A percentile compares a stretch with the other conserved stretches of the same genome.
Conservation (phyloP, 2,888 invertebrate genomes). For the Idaea biselata region DNA sequence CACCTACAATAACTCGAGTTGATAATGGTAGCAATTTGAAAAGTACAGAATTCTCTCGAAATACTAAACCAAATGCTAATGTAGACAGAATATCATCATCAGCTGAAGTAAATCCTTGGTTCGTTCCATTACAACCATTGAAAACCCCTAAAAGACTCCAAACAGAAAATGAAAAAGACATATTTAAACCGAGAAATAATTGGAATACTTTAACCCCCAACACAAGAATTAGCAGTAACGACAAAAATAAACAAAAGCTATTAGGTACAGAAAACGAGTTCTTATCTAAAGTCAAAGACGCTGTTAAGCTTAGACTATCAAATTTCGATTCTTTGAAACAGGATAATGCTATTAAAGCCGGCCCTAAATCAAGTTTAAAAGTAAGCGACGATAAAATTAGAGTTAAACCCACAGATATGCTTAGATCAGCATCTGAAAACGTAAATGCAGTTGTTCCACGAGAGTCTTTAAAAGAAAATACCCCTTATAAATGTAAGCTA, state of each 20-base stretch:
- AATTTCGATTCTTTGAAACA: slow-evolving; percentile 17
- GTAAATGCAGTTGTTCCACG: slow-evolving; percentile 22
- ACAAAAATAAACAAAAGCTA: slow-evolving; percentile 23
- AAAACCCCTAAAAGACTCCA: slow-evolving; percentile 10
- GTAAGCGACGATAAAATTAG: slow-evolving; percentile 15
- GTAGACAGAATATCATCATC: slow-evolving; percentile 16
- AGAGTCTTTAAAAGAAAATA: slow-evolving; percentile 53
- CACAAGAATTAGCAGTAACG: slow-evolving; percentile 4
- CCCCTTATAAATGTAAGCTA: slow-evolving; percentile 63
- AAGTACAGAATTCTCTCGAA: slow-evolving; percentile 4
- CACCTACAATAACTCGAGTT: not conserved
- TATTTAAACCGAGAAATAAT: slow-evolving; percentile 7
- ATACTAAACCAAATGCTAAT: slow-evolving; percentile 6
- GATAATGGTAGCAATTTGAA: slow-evolving; percentile 1
- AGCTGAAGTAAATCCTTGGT: slow-evolving; percentile 21
- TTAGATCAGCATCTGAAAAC: slow-evolving; percentile 44
- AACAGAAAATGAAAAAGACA: not conserved
- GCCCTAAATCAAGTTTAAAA: slow-evolving; percentile 4
- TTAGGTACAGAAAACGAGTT: slow-evolving; percentile 38
- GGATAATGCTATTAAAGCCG: not conserved
- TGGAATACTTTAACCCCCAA: not conserved
- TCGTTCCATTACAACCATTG: slow-evolving; percentile 8
- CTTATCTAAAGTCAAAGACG: slow-evolving; percentile 44
- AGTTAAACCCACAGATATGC: slow-evolving; percentile 32
- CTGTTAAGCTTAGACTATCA: slow-evolving; percentile 36